A percentile compares a stretch with the other conserved stretches of the same genome.
Evolutionary conservation across 2,888 invertebrate species (phyloP).

Genomic region (Heliconius cydno): DNA sequence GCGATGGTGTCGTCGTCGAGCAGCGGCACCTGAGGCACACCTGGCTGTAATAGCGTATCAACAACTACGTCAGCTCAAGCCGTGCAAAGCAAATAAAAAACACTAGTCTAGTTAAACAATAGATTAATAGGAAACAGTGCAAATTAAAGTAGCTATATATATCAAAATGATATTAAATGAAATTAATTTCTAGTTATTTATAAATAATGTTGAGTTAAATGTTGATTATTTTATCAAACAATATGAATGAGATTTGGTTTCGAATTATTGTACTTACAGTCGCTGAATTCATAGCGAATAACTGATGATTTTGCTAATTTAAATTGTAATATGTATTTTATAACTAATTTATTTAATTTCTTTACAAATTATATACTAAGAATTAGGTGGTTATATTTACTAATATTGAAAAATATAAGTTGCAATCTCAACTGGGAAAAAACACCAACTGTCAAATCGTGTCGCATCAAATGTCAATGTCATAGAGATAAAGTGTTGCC

Average conservation of each 20-base stretch:
- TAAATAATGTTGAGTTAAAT: constrained; percentile 7
- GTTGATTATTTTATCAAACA: background rate
- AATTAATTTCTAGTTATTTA: background rate
- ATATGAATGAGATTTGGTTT: background rate
- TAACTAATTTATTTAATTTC: background rate
- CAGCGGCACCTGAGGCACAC: constrained; percentile 90
- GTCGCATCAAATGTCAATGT: constrained; percentile 21
- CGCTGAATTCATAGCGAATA: constrained; percentile 72
- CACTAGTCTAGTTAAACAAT: constrained; percentile 16
- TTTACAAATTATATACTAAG: background rate
- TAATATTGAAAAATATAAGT: constrained; percentile 4
- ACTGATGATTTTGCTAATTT: background rate
- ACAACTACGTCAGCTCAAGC: constrained; percentile 76
- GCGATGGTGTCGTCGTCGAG: constrained; percentile 93
- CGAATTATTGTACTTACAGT: constrained; percentile 66
- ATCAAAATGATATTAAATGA: constrained; percentile 6
- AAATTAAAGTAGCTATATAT: constrained; percentile 53
- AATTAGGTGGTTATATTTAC: constrained; percentile 2
- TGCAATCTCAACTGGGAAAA: background rate
- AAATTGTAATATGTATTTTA: background rate
- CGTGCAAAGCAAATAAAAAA: constrained; percentile 70
- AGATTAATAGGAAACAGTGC: constrained; percentile 44
- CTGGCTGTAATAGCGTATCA: constrained; percentile 75
- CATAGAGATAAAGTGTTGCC: background rate
- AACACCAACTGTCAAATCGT: constrained; percentile 13